These are phyloP conservation scores for Butorides virescens DNA, from an alignment of 2,113 vertebrate genomes.

Conservation along the genomic window DNA sequence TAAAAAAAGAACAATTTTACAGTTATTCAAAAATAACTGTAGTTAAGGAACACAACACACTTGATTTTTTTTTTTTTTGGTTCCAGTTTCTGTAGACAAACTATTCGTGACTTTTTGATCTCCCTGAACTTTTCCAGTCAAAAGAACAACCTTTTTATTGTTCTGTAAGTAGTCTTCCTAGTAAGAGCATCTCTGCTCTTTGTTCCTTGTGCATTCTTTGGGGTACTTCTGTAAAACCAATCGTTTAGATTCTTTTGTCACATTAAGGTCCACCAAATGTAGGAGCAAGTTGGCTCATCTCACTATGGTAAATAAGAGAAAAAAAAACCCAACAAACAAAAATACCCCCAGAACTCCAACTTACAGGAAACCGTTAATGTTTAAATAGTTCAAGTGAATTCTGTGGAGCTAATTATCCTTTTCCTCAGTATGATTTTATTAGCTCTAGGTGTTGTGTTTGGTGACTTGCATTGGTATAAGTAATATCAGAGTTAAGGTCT, in stretches of 20 bases:
- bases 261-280: background rate
- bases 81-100: background rate
- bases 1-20: background rate
- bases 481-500: background rate
- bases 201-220: background rate
- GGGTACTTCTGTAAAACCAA: background rate
- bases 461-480: background rate
- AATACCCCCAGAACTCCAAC: no score
- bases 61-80: background rate
- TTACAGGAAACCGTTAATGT: background rate
- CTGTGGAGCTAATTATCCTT: background rate
- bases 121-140: background rate
- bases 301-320: background rate
- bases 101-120: background rate
- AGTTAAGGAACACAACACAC: background rate
- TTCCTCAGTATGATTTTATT: background rate
- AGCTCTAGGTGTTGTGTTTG: background rate
- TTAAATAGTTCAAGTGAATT: background rate
- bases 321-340: no score
- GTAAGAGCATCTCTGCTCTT: background rate
- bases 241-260: background rate
- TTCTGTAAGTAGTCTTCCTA: background rate
- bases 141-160: background rate
- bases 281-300: background rate
- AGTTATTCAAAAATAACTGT: background rate